A percentile compares a stretch with the other conserved stretches of the same genome.
phyloP scores from a whole-genome alignment of 2,888 invertebrate genomes.

The Cerceris rybyensis region DNA sequence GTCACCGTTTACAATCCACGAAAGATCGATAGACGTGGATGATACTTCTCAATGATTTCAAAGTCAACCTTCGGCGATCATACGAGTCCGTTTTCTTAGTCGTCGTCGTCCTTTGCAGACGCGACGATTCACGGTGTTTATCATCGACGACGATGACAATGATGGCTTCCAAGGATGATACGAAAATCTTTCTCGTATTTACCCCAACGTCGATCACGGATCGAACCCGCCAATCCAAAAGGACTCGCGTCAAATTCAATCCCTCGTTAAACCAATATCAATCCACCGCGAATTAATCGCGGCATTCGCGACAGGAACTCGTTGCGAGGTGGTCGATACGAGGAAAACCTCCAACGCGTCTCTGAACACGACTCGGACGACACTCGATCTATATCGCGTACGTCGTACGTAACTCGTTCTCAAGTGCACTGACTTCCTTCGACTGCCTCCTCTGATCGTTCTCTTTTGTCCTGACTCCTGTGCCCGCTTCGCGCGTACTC shows the following conservation, averaged over 20 bases:
- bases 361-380: too few relatives aligned
- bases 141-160: slow-evolving; percentile 20
- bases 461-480: neutral
- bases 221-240: slow-evolving; percentile 12
- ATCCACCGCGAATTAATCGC: neutral
- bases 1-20: neutral
- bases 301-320: too few relatives aligned
- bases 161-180: slow-evolving; percentile 26
- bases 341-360: too few relatives aligned
- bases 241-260: slow-evolving; percentile 8
- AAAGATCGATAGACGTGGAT: neutral
- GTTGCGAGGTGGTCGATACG: too few relatives aligned
- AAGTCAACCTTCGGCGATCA: neutral
- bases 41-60: neutral
- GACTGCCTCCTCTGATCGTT: neutral
- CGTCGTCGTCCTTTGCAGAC: slow-evolving; percentile 18
- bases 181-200: slow-evolving; percentile 9
- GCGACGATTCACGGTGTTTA: slow-evolving; percentile 9
- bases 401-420: neutral
- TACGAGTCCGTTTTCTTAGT: slow-evolving; percentile 1
- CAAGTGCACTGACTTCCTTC: neutral
- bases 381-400: neutral
- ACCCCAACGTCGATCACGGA: neutral
- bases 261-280: slow-evolving; percentile 24
- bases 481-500: neutral